phyloP scores from a whole-genome alignment of 2,113 vertebrate genomes.

The Ascaphus truei region DNA sequence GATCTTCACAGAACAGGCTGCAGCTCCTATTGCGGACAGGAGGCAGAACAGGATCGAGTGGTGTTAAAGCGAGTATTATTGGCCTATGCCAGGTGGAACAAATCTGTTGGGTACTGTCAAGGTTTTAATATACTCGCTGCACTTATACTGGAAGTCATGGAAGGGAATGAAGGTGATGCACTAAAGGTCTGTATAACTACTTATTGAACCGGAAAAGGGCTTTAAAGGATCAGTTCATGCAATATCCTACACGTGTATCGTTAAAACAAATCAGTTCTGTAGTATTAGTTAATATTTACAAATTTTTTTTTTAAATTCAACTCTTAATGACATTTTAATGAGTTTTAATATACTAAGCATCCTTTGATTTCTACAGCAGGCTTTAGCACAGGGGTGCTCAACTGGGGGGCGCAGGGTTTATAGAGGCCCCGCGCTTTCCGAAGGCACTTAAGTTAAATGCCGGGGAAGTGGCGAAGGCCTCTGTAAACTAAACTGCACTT shows the following conservation, averaged over 20 bases:
- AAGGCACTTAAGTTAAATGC: too few species aligned
- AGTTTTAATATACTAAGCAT: too few species aligned
- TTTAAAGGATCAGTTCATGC: background rate
- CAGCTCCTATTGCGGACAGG: constrained; percentile 84
- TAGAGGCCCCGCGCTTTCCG: too few species aligned
- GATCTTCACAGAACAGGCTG: constrained; percentile 84
- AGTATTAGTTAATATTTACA: too few species aligned
- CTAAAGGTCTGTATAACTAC: constrained; percentile 68
- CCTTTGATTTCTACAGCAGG: too few species aligned
- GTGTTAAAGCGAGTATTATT: constrained; percentile 79
- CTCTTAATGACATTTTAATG: too few species aligned
- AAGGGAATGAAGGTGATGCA: constrained; percentile 82
- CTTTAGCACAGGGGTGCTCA: too few species aligned
- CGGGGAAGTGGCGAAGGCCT: too few species aligned
- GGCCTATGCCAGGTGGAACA: constrained; percentile 85
- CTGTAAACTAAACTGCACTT: too few species aligned
- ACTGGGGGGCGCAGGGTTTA: too few species aligned
- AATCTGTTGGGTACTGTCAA: constrained; percentile 84
- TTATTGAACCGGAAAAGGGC: constrained; percentile 7
- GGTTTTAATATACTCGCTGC: constrained; percentile 86
- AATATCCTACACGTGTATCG: too few species aligned
- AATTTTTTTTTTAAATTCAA: too few species aligned
- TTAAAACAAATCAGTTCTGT: background rate
- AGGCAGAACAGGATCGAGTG: constrained; percentile 83
- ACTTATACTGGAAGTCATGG: constrained; percentile 81